Evolutionary conservation across 1,140 invertebrate species (phyloP), one percentile per base, ranked within the genome.

Genomic region (Drosophila parvula): DNA sequence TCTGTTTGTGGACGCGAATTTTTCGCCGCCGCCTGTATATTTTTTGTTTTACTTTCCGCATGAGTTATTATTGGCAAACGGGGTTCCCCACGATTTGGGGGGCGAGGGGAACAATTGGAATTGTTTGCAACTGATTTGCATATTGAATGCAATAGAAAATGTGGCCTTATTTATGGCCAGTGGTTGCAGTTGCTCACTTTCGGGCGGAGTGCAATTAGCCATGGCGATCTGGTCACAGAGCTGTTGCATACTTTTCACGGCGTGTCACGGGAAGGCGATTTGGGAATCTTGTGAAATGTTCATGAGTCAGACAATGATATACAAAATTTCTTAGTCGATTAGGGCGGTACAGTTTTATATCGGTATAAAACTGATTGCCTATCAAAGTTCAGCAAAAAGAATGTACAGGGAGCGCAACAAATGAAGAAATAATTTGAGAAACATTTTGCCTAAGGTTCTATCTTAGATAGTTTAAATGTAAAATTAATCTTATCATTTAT

Each of bases 51-150:
- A 30, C 65, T 68, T 83, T 27, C 45, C 69, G 38, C 64, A 78
- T 78, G 84, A 88, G 79, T 88, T 88, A 88, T 88, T 85, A 82
- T 83, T 89, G 79, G 63, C 76, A 55, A 53, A 44, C 60, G 58
- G 48, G 59, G 27, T 57, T 55, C 38, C 78, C 45, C 51, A 47
- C 64, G 64, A 41, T 48, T 57, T n/a, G n/a, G n/a, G n/a, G n/a
- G n/a, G n/a, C n/a, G 58, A 53, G 60, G 38, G 73, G 45, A 38
- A 34, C 48, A 65, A 78, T 74, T 68, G 59, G 44, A 44, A 74
- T 70, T 48, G 68, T 51, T 60, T 74, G 63, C 56, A 48, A 51
- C 83, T 83, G 58, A 89, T 88, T 88, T 88, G 83, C 83, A 88
- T 88, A 80, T 78, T 78, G 62, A 80, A 89, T 71, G 83, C 80